Percentiles rank a stretch among this genome's conserved stretches.
Conservation (phyloP, 1,140 invertebrate species). For the Subanguina moxae region DNA sequence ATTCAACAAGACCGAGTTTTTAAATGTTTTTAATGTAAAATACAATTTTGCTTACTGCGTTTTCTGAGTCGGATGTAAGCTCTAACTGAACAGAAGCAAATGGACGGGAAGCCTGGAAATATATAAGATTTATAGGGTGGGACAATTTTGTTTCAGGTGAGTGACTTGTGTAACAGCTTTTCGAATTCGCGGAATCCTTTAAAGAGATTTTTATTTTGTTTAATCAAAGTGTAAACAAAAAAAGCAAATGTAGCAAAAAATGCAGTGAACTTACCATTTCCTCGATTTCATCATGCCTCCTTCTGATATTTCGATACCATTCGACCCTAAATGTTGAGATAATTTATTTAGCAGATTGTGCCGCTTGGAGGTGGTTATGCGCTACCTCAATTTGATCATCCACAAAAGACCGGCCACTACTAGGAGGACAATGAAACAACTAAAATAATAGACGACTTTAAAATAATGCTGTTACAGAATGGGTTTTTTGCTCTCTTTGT, state of each 20-base stretch:
- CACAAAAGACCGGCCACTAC: conserved; percentile 56
- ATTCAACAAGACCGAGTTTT: conserved; percentile 1
- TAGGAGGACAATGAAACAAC: conserved; percentile 59
- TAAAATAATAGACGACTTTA: conserved; percentile 20
- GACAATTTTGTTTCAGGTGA: not conserved
- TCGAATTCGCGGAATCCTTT: too few species aligned
- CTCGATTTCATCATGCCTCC: conserved; percentile 42
- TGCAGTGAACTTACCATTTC: not conserved
- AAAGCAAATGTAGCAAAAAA: too few species aligned
- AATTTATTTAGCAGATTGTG: too few species aligned
- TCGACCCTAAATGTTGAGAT: conserved; percentile 14
- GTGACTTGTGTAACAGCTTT: too few species aligned
- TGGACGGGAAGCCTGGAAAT: conserved; percentile 49
- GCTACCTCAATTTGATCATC: conserved; percentile 51
- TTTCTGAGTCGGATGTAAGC: conserved; percentile 25
- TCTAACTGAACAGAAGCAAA: conserved; percentile 54
- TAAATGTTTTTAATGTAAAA: conserved; percentile 18
- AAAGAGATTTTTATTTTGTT: too few species aligned
- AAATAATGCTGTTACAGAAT: conserved; percentile 11
- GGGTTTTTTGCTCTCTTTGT: too few species aligned
- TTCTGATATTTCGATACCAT: conserved; percentile 39
- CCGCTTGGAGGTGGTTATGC: too few species aligned
- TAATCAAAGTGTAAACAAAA: too few species aligned
- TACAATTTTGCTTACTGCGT: conserved; percentile 16
- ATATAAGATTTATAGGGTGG: not conserved